A percentile compares a stretch with the other conserved stretches of the same genome.
Evolutionary conservation across 2,888 invertebrate species (phyloP).

Genomic region (Pyrocoelia pectoralis): DNA sequence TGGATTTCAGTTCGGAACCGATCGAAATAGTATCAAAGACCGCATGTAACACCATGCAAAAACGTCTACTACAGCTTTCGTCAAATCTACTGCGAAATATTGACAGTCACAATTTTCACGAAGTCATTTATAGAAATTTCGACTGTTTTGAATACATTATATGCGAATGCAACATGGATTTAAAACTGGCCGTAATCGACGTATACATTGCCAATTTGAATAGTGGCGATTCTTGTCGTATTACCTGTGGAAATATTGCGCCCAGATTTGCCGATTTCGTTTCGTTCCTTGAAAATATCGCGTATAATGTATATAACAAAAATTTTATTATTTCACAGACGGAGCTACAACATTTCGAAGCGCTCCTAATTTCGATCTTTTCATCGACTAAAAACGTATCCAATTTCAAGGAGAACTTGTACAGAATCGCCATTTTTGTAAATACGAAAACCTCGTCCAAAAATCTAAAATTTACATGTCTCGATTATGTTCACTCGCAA

Average conservation of each 20-base stretch:
- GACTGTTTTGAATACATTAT: constrained; percentile 30
- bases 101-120: constrained; percentile 42
- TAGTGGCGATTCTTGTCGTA: background rate
- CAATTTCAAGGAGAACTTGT: background rate
- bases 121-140: constrained; percentile 5
- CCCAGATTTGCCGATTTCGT: constrained; percentile 18
- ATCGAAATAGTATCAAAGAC: constrained; percentile 46
- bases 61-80: constrained; percentile 48
- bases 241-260: constrained; percentile 17
- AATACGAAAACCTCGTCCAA: background rate
- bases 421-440: constrained; percentile 9
- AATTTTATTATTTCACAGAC: constrained; percentile 31
- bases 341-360: constrained; percentile 41
- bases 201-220: constrained; percentile 20
- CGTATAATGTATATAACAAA: constrained; percentile 46
- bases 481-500: background rate
- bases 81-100: constrained; percentile 42
- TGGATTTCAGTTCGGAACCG: constrained; percentile 50
- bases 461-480: background rate
- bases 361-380: constrained; percentile 16
- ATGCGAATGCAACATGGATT: constrained; percentile 23
- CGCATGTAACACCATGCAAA: constrained; percentile 45
- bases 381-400: constrained; percentile 2
- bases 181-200: constrained; percentile 34
- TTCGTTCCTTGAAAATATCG: constrained; percentile 44